These are phyloP conservation scores for Myripristis jacobus DNA, from an alignment of 2,797 vertebrate genomes.

Conservation along the genomic window DNA sequence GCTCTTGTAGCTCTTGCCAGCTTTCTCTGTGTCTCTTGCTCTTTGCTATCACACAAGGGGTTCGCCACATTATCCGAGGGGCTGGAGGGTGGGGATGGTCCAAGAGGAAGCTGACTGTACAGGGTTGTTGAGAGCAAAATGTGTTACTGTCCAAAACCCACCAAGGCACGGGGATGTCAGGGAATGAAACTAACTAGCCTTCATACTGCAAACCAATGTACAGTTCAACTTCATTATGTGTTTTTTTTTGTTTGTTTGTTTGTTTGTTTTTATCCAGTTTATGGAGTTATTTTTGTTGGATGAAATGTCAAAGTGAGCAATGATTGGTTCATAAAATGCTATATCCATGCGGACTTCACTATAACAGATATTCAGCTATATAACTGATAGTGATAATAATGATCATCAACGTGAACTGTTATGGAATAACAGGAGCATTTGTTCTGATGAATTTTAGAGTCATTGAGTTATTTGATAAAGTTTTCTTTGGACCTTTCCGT, in stretches of 20 bases:
- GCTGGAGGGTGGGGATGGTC: slow-evolving; percentile 42
- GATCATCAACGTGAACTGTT: slow-evolving; percentile 51
- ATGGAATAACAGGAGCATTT: slow-evolving; percentile 37
- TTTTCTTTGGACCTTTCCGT: slow-evolving; percentile 66
- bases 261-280: slow-evolving; percentile 55
- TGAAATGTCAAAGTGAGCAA: slow-evolving; percentile 63
- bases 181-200: slow-evolving; percentile 73
- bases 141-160: slow-evolving; percentile 52
- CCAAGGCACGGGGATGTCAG: slow-evolving; percentile 62
- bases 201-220: slow-evolving; percentile 82
- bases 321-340: slow-evolving; percentile 65
- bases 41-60: slow-evolving; percentile 60
- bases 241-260: too few species aligned
- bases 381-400: slow-evolving; percentile 72
- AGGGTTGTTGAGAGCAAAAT: slow-evolving; percentile 41
- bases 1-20: slow-evolving; percentile 62
- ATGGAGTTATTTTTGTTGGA: slow-evolving; percentile 70
- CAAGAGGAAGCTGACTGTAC: slow-evolving; percentile 39
- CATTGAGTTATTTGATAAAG: slow-evolving; percentile 39
- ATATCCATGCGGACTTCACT: slow-evolving; percentile 77
- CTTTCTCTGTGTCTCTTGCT: slow-evolving; percentile 67
- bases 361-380: slow-evolving; percentile 73
- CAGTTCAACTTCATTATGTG: slow-evolving; percentile 66
- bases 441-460: slow-evolving; percentile 61
- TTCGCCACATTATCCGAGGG: slow-evolving; percentile 42